Conservation (phyloP, 2,888 invertebrate genomes). For the Cinara cedri region DNA sequence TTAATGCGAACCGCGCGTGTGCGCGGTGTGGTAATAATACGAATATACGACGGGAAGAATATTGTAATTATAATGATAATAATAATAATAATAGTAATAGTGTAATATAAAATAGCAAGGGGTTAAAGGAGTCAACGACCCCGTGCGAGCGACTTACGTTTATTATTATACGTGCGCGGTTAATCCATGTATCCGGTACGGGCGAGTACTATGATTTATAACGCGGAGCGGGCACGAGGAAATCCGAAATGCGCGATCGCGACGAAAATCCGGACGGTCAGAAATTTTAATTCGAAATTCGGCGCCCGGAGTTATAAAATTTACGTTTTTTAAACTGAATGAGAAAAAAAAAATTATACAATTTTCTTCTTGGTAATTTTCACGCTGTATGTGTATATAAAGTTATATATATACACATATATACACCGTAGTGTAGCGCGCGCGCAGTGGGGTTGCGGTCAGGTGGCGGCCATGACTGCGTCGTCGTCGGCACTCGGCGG, state of each 20-base stretch:
- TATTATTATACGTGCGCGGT: constrained; percentile 48
- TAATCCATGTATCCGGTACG: constrained; percentile 46
- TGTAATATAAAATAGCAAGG: not conserved
- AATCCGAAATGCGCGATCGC: constrained; percentile 13
- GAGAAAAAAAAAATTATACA: not conserved
- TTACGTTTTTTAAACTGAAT: not conserved
- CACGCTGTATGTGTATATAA: constrained; percentile 11
- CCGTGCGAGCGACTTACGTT: constrained; percentile 46
- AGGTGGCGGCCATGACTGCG: constrained; percentile 56
- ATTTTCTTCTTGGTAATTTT: not conserved
- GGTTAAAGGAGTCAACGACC: constrained; percentile 56
- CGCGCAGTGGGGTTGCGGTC: constrained; percentile 54
- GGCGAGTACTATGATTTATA: not conserved
- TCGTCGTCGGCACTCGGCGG: constrained; percentile 1
- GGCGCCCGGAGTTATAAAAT: not conserved
- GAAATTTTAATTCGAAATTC: not conserved
- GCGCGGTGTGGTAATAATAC: no score
- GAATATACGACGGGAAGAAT: no score
- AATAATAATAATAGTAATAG: no score
- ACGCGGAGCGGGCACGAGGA: not conserved
- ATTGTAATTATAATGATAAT: no score
- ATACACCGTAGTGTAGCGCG: constrained; percentile 36
- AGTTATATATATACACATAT: no score
- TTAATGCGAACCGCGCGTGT: no score
- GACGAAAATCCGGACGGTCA: not conserved